These are phyloP conservation scores for Phacellophora camtschatica DNA, from an alignment of 30 jellyfish, hydroid and myxozoan species.

Conservation along the genomic window DNA sequence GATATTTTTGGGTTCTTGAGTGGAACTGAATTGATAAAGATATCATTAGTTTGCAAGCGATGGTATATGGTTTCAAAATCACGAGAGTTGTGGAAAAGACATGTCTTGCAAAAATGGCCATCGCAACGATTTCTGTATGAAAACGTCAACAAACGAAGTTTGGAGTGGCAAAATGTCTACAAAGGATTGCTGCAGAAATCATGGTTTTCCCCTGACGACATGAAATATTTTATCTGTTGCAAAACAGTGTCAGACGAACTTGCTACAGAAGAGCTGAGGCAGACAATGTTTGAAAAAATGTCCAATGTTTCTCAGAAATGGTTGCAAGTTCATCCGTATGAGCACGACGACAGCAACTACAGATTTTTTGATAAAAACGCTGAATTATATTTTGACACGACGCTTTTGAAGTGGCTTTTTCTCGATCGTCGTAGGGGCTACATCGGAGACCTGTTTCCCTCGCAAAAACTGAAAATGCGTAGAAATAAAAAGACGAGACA, in stretches of 20 bases:
- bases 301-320: slow-evolving; percentile 78
- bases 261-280: slow-evolving; percentile 50
- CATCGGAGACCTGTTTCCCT: slow-evolving; percentile 69
- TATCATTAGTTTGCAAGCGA: slow-evolving; percentile 76
- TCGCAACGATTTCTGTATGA: slow-evolving; percentile 89
- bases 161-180: slow-evolving; percentile 77
- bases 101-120: slow-evolving; percentile 83
- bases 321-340: slow-evolving; percentile 86
- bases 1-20: slow-evolving; percentile 42
- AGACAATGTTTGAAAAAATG: slow-evolving; percentile 78
- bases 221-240: slow-evolving; percentile 95
- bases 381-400: slow-evolving; percentile 80
- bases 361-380: slow-evolving; percentile 74
- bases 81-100: slow-evolving; percentile 78
- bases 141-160: slow-evolving; percentile 34
- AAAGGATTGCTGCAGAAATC: slow-evolving; percentile 72
- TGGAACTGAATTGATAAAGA: slow-evolving; percentile 24
- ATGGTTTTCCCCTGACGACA: slow-evolving; percentile 94
- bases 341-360: slow-evolving; percentile 70
- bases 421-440: slow-evolving; percentile 94
- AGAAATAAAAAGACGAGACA: slow-evolving; percentile 56
- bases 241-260: slow-evolving; percentile 86
- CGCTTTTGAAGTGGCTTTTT: slow-evolving; percentile 85
- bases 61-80: slow-evolving; percentile 82
- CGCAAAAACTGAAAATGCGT: slow-evolving; percentile 35